Evolutionary conservation across 2,888 invertebrate genomes (phyloP).

Genomic region (Euzetes globulus): DNA sequence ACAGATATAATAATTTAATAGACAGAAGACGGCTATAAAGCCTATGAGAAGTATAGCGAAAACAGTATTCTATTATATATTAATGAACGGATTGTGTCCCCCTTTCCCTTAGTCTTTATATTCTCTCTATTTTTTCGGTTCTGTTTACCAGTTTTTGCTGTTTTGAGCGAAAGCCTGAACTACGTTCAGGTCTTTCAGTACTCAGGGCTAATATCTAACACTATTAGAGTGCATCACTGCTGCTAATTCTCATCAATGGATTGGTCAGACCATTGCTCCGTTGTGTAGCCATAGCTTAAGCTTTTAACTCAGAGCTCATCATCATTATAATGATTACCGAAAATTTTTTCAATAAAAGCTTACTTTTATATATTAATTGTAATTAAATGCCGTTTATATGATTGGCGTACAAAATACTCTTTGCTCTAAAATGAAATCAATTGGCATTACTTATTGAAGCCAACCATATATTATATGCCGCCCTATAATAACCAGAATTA

Average conservation of each 20-base stretch:
- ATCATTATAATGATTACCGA: slow-evolving; percentile 18
- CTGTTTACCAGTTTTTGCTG: slow-evolving; percentile 1
- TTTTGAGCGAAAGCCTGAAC: not conserved
- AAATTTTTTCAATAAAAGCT: slow-evolving; percentile 29
- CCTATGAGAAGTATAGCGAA: slow-evolving; percentile 24
- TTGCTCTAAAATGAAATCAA: slow-evolving; percentile 11
- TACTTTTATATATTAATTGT: slow-evolving; percentile 23
- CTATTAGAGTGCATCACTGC: slow-evolving; percentile 25
- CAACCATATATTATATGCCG: slow-evolving; percentile 1
- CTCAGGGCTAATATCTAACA: slow-evolving; percentile 23
- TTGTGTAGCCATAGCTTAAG: not conserved
- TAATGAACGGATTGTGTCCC: slow-evolving; percentile 24
- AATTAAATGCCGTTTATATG: slow-evolving; percentile 21
- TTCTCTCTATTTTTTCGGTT: not conserved
- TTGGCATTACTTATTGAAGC: not conserved
- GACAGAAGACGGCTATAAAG: slow-evolving; percentile 24
- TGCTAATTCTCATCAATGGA: slow-evolving; percentile 28
- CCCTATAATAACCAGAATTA: not conserved
- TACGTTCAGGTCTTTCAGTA: not conserved
- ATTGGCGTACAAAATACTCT: not conserved
- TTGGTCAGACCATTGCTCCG: not conserved
- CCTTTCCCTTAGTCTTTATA: not conserved
- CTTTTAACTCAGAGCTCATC: slow-evolving; percentile 13
- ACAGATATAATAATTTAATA: slow-evolving; percentile 29
- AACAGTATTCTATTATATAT: slow-evolving; percentile 27